Evolutionary conservation across 2,113 vertebrate species (phyloP).

Genomic region (Nannospalax galili): DNA sequence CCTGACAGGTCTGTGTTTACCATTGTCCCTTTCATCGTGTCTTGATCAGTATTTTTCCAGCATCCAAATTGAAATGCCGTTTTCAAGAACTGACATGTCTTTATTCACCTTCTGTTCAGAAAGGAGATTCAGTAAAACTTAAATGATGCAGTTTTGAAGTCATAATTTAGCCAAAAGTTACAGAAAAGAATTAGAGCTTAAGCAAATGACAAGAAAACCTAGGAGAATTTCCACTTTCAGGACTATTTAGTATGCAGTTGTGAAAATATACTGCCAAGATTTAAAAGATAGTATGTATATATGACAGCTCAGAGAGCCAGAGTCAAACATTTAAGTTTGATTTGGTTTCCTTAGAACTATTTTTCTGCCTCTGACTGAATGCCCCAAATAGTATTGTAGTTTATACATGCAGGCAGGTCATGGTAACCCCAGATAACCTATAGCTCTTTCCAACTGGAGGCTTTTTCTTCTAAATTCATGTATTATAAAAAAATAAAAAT

Average conservation of each 20-base stretch:
- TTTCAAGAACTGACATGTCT: conserved; percentile 15
- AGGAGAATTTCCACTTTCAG: neutral
- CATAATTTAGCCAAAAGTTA: neutral
- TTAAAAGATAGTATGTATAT: neutral
- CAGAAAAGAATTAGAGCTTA: neutral
- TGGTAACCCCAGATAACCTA: neutral
- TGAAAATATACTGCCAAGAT: neutral
- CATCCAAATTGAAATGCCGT: neutral
- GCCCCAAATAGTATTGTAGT: neutral
- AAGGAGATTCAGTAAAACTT: neutral
- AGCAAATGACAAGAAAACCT: conserved; percentile 1
- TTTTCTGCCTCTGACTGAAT: neutral
- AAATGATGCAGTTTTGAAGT: conserved; percentile 22
- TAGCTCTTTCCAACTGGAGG: neutral
- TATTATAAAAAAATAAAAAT: neutral
- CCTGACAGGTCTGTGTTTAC: conserved; percentile 31
- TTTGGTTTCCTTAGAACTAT: conserved; percentile 6
- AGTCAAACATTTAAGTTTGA: neutral
- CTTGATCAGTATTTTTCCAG: conserved; percentile 59
- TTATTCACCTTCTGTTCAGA: conserved; percentile 13
- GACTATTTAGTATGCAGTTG: neutral
- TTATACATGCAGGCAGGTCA: neutral
- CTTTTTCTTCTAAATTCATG: conserved; percentile 51
- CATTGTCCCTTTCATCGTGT: neutral
- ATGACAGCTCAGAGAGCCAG: neutral